These are phyloP conservation scores for Dascillus cervinus DNA, from an alignment of 2,888 invertebrate species.

Conservation along the genomic window DNA sequence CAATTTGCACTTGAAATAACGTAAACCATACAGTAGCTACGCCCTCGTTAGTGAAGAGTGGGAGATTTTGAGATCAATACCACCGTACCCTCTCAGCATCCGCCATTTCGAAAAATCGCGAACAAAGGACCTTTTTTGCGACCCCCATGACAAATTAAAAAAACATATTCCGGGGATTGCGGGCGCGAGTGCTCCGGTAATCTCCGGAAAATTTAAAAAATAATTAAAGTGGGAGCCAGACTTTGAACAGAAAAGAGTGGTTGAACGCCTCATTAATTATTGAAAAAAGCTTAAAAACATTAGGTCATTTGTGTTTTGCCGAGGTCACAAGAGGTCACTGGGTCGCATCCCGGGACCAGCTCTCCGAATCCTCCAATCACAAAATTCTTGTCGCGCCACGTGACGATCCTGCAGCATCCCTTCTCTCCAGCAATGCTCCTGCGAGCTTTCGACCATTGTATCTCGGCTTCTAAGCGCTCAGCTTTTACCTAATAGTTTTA, in stretches of 20 bases:
- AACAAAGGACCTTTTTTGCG: conserved; percentile 5
- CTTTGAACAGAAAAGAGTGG: too few relatives aligned
- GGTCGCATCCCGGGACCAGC: conserved; percentile 43
- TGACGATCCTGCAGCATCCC: conserved; percentile 41
- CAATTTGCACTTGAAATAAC: too few relatives aligned
- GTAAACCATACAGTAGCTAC: conserved; percentile 14
- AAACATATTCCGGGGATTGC: too few relatives aligned
- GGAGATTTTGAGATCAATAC: conserved; percentile 12
- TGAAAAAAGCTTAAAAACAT: too few relatives aligned
- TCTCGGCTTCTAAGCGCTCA: conserved; percentile 20
- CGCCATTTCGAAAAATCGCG: conserved; percentile 9
- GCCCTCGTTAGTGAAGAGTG: conserved; percentile 14
- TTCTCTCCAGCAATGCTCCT: conserved; percentile 28
- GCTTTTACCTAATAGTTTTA: conserved; percentile 17
- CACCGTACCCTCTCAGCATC: conserved; percentile 15
- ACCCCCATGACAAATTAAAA: too few relatives aligned
- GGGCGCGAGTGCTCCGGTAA: too few relatives aligned
- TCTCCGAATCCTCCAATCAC: conserved; percentile 32
- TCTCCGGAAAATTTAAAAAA: too few relatives aligned
- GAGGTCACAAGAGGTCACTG: conserved; percentile 42
- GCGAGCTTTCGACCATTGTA: conserved; percentile 22
- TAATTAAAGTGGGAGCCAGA: too few relatives aligned
- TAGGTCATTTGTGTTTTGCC: conserved; percentile 22
- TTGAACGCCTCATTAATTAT: too few relatives aligned
- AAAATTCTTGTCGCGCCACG: conserved; percentile 30